A percentile compares a stretch with the other conserved stretches of the same genome.
phyloP scores from a whole-genome alignment of 2,888 invertebrate genomes.

The Andrena hattorfiana region DNA sequence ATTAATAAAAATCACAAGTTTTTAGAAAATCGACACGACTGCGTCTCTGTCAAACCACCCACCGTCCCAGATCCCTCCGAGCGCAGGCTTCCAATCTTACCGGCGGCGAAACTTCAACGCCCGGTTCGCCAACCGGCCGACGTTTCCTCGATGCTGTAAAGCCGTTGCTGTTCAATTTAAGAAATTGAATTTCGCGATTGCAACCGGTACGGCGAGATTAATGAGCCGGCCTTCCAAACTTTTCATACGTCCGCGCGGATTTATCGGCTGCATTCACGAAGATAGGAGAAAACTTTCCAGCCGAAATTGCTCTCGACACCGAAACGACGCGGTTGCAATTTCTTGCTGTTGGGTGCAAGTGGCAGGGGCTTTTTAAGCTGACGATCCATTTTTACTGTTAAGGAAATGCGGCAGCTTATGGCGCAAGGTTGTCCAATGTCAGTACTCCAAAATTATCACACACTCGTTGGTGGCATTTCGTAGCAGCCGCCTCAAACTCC shows the following conservation, averaged over 20 bases:
- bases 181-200: conserved; percentile 53
- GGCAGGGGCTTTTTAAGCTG: conserved; percentile 4
- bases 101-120: not conserved
- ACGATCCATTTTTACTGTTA: too few relatives aligned
- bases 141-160: conserved; percentile 33
- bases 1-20: conserved; percentile 84
- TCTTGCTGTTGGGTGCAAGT: not conserved
- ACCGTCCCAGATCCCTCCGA: not conserved
- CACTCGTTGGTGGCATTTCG: too few relatives aligned
- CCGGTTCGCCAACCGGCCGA: too few relatives aligned
- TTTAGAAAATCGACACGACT: conserved; percentile 78
- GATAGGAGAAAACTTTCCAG: conserved; percentile 5
- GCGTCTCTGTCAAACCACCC: not conserved
- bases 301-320: conserved; percentile 1
- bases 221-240: conserved; percentile 50
- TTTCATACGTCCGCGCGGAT: conserved; percentile 29
- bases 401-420: too few relatives aligned
- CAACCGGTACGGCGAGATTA: conserved; percentile 44
- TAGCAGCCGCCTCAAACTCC: too few relatives aligned
- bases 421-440: too few relatives aligned
- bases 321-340: conserved; percentile 18
- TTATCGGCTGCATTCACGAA: conserved; percentile 45
- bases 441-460: too few relatives aligned
- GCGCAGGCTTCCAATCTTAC: too few relatives aligned
- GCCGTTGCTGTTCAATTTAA: conserved; percentile 44